phyloP scores from a whole-genome alignment of 1,140 invertebrate species.

The Philotrypesis tridentata region DNA sequence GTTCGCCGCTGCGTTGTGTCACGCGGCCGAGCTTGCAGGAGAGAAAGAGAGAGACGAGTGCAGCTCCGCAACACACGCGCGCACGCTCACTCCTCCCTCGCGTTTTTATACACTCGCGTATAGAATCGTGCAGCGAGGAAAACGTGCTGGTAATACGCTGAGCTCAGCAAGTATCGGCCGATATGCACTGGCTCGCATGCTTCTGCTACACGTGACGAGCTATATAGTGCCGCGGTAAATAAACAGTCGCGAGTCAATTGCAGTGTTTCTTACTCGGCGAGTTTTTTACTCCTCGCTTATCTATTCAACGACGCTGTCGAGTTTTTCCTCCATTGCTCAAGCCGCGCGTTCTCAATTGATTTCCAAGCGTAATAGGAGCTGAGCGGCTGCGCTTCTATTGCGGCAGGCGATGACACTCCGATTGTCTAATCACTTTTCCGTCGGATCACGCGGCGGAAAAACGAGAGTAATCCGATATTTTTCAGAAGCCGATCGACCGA shows the following conservation, averaged over 20 bases:
- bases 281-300: neutral
- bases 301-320: neutral
- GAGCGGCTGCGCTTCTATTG: too few relatives aligned
- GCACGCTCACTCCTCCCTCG: neutral
- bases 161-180: too few relatives aligned
- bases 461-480: conserved; percentile 1
- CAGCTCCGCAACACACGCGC: too few relatives aligned
- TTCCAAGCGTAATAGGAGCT: neutral
- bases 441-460: neutral
- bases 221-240: neutral
- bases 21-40: too few relatives aligned
- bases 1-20: too few relatives aligned
- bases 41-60: too few relatives aligned
- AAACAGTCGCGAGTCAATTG: neutral
- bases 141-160: neutral
- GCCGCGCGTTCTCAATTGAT: neutral
- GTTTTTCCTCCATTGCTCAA: neutral
- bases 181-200: neutral
- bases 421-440: neutral
- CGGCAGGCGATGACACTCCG: too few relatives aligned
- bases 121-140: too few relatives aligned
- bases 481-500: neutral
- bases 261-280: neutral
- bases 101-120: too few relatives aligned
- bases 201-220: conserved; percentile 19